Conservation (phyloP, 1,140 invertebrate species). For the Drosophila seguyi region DNA sequence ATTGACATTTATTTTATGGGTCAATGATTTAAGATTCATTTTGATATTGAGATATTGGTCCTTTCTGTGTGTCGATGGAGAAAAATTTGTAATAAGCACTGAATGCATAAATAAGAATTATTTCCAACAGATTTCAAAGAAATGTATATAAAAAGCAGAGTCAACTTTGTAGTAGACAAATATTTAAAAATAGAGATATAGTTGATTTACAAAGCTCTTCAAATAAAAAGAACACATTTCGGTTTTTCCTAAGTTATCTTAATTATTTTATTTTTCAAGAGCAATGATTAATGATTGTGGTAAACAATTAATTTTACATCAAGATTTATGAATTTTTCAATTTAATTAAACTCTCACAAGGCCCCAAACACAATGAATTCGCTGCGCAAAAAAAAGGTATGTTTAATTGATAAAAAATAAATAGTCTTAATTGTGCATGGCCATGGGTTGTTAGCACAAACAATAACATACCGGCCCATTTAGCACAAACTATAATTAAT, state of each 20-base stretch:
- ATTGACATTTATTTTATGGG: conserved; percentile 43
- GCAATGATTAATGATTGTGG: conserved; percentile 2
- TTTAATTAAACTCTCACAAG: conserved; percentile 27
- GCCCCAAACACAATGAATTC: not conserved
- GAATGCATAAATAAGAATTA: conserved; percentile 3
- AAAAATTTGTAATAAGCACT: not conserved
- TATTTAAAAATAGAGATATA: not conserved
- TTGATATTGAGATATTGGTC: conserved; percentile 13
- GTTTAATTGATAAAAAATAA: conserved; percentile 44
- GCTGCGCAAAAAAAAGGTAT: not conserved
- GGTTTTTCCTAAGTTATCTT: not conserved
- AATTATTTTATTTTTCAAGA: not conserved
- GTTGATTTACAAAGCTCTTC: too few relatives aligned
- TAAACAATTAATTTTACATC: conserved; percentile 1
- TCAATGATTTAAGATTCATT: conserved; percentile 41
- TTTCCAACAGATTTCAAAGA: not conserved
- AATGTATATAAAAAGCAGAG: too few relatives aligned
- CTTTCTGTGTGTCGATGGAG: not conserved
- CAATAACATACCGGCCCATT: conserved; percentile 41
- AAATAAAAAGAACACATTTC: not conserved
- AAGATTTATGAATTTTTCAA: conserved; percentile 25
- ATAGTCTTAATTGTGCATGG: conserved; percentile 40
- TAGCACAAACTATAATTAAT: conserved; percentile 71
- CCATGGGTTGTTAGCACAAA: conserved; percentile 40
- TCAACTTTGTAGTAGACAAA: not conserved